These are phyloP conservation scores for Drosophila suboccidentalis DNA, from an alignment of 2,888 invertebrate genomes.

Conservation along the genomic window DNA sequence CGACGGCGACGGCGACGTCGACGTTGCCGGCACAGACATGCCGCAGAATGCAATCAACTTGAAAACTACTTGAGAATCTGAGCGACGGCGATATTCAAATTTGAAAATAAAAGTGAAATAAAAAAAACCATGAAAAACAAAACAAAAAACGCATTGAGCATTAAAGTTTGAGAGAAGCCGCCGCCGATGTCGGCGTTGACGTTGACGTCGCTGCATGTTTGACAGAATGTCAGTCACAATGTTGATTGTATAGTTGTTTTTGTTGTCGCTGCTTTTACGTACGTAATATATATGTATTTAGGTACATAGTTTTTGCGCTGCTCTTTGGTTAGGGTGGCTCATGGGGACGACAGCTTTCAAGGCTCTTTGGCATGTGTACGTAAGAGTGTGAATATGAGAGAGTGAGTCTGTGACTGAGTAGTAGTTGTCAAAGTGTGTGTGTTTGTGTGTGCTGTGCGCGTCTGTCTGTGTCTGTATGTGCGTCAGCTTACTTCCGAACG, in stretches of 20 bases:
- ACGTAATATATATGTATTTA: too few species aligned
- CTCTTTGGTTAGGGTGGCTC: conserved; percentile 39
- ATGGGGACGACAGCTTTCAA: conserved; percentile 30
- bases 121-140: conserved; percentile 32
- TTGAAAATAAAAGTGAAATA: conserved; percentile 69
- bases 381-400: conserved; percentile 4
- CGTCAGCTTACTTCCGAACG: conserved; percentile 31
- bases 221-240: conserved; percentile 78
- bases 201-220: conserved; percentile 68
- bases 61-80: conserved; percentile 78
- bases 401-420: conserved; percentile 1
- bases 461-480: conserved; percentile 10
- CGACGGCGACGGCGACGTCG: conserved; percentile 17
- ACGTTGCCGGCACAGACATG: conserved; percentile 53
- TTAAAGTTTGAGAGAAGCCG: conserved; percentile 39
- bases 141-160: conserved; percentile 41
- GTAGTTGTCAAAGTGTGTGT: conserved; percentile 3
- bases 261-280: conserved; percentile 33
- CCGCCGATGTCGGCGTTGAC: conserved; percentile 46
- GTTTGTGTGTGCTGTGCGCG: background rate
- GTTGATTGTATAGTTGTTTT: conserved; percentile 39
- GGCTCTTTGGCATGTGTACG: conserved; percentile 9
- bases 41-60: conserved; percentile 74
- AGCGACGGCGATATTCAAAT: conserved; percentile 70
- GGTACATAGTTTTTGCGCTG: conserved; percentile 21